Evolutionary conservation across 1,140 invertebrate genomes (phyloP), one percentile per base, ranked within the genome.

Genomic region (Apis dorsata): DNA sequence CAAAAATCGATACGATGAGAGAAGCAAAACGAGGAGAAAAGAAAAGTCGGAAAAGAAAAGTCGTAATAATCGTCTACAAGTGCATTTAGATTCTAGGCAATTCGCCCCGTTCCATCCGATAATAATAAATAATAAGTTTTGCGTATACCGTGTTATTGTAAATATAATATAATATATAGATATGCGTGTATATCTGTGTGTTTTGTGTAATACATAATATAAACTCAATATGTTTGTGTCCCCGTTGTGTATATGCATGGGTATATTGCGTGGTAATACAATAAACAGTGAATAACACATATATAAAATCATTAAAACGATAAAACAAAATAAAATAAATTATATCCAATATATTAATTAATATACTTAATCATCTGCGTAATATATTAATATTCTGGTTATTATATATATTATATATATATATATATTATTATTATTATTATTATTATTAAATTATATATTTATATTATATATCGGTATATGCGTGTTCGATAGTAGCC

Each of bases 321-420:
- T 93, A 94, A 94, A 93, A 94, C 92, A 93, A 93, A 94, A 94
- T 93, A 93, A 92, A 94, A 93, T 92, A 92, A 92, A 92, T 92
- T 91, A 93, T 93, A 93, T 93, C 88, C 89, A 91, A 93, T 93
- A 94, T 93, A 94, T 93, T 93, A 92, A 91, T 86, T 84, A 92
- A 90, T 90, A 92, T 93, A 90, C 88, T 90, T 90, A 91, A 92
- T 90, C 90, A 91, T 92, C 91, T 93, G 91, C 84, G 82, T 91
- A 91, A 94, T 93, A 93, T 93, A 93, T 93, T 92, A 93, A 93
- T 93, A 92, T 92, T 93, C 90, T 93, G 90, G 86, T 88, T 88
- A 83, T 87, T 81, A 72, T 80, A 71, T 75, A 57, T 66, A 83
- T 80, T 63, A 19, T 68, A 19, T 75, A 49, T 75, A 87, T 88